Conservation (phyloP, 2,888 invertebrate genomes). For the Sphecodes monilicornis region DNA sequence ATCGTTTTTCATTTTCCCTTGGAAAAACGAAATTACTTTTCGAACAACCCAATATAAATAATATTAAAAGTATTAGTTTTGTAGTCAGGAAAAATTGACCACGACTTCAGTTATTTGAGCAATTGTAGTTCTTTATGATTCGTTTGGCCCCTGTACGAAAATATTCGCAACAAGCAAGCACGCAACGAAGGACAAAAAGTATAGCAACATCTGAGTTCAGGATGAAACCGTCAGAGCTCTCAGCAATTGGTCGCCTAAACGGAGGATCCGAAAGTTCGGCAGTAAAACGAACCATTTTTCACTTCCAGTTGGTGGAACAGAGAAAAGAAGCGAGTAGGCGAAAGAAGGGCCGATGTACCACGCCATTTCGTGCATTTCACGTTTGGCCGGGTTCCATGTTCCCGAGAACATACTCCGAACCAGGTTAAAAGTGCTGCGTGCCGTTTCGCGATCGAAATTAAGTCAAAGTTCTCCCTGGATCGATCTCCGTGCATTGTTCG, state of each 20-base stretch:
- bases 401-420: constrained; percentile 19
- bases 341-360: constrained; percentile 10
- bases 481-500: background rate
- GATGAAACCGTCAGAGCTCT: constrained; percentile 45
- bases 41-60: no score
- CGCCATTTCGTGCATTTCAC: constrained; percentile 56
- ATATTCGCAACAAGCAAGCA: background rate
- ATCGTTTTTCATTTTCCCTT: no score
- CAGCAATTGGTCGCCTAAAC: constrained; percentile 64
- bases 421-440: constrained; percentile 51
- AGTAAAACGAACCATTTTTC: constrained; percentile 66
- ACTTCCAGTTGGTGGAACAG: background rate
- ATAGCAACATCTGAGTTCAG: constrained; percentile 62
- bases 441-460: constrained; percentile 37
- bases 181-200: background rate
- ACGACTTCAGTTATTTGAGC: background rate
- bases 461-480: constrained; percentile 6
- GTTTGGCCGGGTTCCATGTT: constrained; percentile 65
- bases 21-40: no score
- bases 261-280: constrained; percentile 49
- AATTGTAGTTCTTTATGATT: background rate
- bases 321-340: background rate
- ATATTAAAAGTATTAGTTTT: background rate
- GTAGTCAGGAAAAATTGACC: background rate
- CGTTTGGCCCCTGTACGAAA: background rate